Conservation (phyloP, 2,113 vertebrate species). For the Agapornis roseicollis region DNA sequence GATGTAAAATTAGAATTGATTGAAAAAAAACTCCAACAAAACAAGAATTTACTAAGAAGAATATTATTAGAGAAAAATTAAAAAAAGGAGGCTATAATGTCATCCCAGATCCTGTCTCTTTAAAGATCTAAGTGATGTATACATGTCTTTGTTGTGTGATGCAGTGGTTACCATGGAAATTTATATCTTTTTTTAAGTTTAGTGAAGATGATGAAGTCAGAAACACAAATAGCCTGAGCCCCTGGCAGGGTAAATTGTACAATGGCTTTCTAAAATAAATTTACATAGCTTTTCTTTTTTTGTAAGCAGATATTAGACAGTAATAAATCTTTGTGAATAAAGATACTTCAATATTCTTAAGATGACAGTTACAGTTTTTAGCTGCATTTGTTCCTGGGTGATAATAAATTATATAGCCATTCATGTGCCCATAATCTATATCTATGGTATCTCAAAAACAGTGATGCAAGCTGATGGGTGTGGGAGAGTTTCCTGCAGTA, state of each 20-base stretch:
- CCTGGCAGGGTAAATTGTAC: conserved; percentile 29
- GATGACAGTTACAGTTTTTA: not conserved
- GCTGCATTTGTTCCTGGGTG: not conserved
- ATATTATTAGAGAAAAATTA: not conserved
- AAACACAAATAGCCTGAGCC: conserved; percentile 43
- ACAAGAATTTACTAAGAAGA: not conserved
- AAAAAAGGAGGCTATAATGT: not conserved
- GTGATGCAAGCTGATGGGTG: not conserved
- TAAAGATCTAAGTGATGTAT: conserved; percentile 10
- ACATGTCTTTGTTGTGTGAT: conserved; percentile 4
- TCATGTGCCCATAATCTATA: not conserved
- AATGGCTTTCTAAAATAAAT: conserved; percentile 23
- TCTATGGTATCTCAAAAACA: not conserved
- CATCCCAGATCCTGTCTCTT: not conserved
- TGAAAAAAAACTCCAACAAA: not conserved
- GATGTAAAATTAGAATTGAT: not conserved
- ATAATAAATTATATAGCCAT: not conserved
- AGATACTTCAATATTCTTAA: not conserved
- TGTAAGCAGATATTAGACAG: not conserved
- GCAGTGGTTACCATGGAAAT: conserved; percentile 60
- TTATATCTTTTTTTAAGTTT: conserved; percentile 30
- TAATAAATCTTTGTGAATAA: not conserved
- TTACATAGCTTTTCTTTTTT: not conserved
- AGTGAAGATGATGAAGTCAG: conserved; percentile 43
- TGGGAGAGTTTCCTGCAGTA: not conserved